phyloP scores from a whole-genome alignment of 2,888 invertebrate species.

The Stratiomys singularior region DNA sequence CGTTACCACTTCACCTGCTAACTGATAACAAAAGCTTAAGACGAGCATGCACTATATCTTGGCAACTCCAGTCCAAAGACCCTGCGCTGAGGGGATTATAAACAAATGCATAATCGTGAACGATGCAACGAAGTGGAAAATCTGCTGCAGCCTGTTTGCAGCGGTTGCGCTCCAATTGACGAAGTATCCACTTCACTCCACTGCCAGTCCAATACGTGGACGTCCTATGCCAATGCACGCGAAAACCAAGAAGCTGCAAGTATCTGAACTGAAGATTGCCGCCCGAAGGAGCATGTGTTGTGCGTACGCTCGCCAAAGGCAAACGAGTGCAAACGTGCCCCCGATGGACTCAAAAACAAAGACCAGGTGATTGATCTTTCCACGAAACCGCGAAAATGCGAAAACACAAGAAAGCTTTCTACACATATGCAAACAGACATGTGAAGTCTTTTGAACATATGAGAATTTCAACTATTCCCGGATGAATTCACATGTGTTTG shows the following conservation, averaged over 20 bases:
- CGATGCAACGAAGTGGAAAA: no score
- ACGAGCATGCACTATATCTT: no score
- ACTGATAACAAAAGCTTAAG: slow-evolving; percentile 3
- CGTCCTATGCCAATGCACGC: neutral
- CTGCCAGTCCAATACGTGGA: no score
- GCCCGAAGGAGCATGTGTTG: neutral
- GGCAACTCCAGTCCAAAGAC: no score
- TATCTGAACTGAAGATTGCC: neutral
- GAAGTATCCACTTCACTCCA: no score
- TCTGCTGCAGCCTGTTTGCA: no score
- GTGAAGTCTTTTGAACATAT: neutral
- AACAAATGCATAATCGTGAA: no score
- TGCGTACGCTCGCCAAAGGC: neutral
- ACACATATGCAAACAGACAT: neutral
- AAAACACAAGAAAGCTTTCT: slow-evolving; percentile 11
- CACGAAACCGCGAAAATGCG: neutral
- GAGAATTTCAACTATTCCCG: neutral
- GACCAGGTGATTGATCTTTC: slow-evolving; percentile 35
- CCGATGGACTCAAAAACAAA: neutral
- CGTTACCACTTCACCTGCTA: slow-evolving; percentile 23
- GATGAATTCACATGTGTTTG: neutral
- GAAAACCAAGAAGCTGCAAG: neutral
- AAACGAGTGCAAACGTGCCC: neutral
- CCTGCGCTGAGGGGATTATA: no score
- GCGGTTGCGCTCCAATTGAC: no score